phyloP scores from a whole-genome alignment of 2,113 vertebrate species.

The Lagopus muta region DNA sequence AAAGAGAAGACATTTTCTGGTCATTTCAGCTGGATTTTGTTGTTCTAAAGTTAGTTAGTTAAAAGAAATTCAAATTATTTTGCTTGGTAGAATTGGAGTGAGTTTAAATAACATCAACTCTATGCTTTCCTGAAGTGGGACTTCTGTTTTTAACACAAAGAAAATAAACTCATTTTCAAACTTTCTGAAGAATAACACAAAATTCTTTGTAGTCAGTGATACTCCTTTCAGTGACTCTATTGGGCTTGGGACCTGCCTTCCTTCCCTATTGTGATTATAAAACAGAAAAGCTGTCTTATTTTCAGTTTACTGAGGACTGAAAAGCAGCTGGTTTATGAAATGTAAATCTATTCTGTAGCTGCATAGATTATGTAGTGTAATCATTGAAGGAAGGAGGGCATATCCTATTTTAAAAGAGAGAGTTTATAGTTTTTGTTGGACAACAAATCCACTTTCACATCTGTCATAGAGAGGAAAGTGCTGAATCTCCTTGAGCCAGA shows the following conservation, averaged over 20 bases:
- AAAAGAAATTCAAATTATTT: neutral
- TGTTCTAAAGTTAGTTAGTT: neutral
- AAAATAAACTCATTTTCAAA: neutral
- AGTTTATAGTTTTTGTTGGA: neutral
- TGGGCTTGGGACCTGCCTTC: neutral
- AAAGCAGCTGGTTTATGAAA: neutral
- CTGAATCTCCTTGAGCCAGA: neutral
- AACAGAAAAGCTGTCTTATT: neutral
- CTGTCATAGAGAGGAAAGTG: rapidly evolving
- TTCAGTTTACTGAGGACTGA: neutral
- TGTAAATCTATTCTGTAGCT: neutral
- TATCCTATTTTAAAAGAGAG: neutral
- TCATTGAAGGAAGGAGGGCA: neutral
- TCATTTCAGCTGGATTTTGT: neutral
- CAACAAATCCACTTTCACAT: neutral
- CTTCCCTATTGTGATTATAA: neutral
- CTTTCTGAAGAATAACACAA: neutral
- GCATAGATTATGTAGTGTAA: neutral
- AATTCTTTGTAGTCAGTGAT: neutral
- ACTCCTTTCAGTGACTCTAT: neutral
- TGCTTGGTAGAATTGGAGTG: neutral
- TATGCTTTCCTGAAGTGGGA: neutral
- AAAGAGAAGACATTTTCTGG: neutral
- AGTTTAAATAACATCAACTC: neutral
- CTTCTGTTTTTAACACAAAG: neutral